Base-by-base conservation (phyloP, 2,113 vertebrate genomes). In the Cavia aperea region DNA sequence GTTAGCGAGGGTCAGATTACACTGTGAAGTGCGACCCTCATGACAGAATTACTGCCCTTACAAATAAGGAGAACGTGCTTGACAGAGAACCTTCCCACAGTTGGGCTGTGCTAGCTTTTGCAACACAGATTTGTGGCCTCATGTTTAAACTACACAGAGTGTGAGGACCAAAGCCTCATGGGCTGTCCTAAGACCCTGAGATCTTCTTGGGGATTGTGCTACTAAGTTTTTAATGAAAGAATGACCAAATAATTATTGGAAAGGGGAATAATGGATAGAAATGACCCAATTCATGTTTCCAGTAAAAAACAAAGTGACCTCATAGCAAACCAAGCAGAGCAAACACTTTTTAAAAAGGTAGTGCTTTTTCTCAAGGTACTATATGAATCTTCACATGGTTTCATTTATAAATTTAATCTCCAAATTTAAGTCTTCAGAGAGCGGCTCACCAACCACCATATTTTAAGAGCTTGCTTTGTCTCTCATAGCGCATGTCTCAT, bases 91-190 rank as follows among this genome's bases (percentile, higher is more conserved):
- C 33, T 33, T 51, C 31, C 16, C 39, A 33, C 24, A 8, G 63
- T 12, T 29, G 23, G 16, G 12, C 21, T 21, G 11, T n/a, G 39
- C 31, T 14, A 12, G 9, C 2, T 21, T 4, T 2, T 16, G n/a
- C 24, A 8, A 31, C 46, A 31, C 7, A 21, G 16, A 79, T 26
- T 56, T 51, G 43, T 9, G 19, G 14, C 31, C 46, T 65, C 19
- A 3, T 24, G 6, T 73, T 66, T 66, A 33, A 33, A 13, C 62
- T 63, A 10, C 5, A 15, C 65, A 33, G 7, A 56, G 26, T 82
- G 23, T 66, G 70, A 60, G 39, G 46, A 31, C 6, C 21, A 13
- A 5, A 43, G 16, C 70, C 60, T 87, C 13, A 15, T 36, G n/a
- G 54, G 1, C 39, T 73, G 13, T 36, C 13, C 46, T 29, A 29